A percentile compares a stretch with the other conserved stretches of the same genome.
phyloP scores from a whole-genome alignment of 2,797 vertebrate species.

The Channallabes apus region DNA sequence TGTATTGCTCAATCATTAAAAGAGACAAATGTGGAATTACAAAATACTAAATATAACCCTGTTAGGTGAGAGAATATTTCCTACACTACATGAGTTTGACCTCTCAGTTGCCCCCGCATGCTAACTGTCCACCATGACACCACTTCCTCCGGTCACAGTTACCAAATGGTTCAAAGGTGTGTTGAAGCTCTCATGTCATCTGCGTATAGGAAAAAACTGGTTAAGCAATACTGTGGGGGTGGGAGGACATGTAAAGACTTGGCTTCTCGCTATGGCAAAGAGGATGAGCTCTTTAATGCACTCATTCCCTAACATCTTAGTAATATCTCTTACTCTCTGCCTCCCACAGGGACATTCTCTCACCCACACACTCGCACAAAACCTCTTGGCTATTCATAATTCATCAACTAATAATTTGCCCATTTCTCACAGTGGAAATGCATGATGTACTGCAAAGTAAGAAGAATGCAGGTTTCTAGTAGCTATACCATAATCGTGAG shows the following conservation, averaged over 20 bases:
- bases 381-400: not conserved
- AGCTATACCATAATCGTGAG: not conserved
- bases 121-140: conserved; percentile 17
- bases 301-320: not conserved
- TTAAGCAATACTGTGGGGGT: conserved; percentile 23
- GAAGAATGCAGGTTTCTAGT: not conserved
- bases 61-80: not conserved
- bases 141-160: conserved; percentile 9
- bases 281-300: not conserved
- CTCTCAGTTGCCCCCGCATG: not conserved
- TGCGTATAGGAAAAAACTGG: not conserved
- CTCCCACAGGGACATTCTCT: conserved; percentile 3
- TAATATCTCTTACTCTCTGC: not conserved
- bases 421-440: not conserved
- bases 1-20: not conserved
- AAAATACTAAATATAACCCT: not conserved
- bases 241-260: not conserved
- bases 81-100: not conserved
- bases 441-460: not conserved
- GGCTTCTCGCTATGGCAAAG: not conserved
- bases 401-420: not conserved
- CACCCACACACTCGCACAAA: conserved; percentile 12
- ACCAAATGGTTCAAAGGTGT: conserved; percentile 20
- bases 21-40: not conserved
- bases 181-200: not conserved